Evolutionary conservation across 2,888 invertebrate genomes (phyloP), one percentile per base, ranked within the genome.

Genomic region (Anagyrus pseudococci): DNA sequence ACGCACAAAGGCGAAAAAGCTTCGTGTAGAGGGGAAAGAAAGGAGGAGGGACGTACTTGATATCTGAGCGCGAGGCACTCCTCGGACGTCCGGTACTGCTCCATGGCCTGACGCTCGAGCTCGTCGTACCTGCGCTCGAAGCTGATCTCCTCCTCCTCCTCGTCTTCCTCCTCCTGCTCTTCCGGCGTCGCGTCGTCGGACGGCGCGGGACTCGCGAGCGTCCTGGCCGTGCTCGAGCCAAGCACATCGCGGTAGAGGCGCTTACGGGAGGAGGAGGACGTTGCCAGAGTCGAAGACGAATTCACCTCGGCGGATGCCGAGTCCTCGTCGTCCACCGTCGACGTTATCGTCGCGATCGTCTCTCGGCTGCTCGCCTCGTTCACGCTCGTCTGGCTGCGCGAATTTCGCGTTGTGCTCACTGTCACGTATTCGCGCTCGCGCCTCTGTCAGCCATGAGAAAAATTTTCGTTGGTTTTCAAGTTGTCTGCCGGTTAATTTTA

Each of bases 71-170:
- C 77, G 19, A 79, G 64, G 46, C 76, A 77, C 56, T 79, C 79
- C 41, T 79, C 79, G 7, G 79, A 79, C 0, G 71, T 73, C 58
- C 84, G 85, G 75, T 89, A 89, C 73, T 89, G 88, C 71, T 89
- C 89, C 53, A 86, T 85, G 0, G 89, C 89, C 71, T 88, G 86
- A 62, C 86, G 83, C 72, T 89, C 89, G 61, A 89, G 77, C 67
- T 89, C 88, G 57, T 85, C 78, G 70, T 75, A 79, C 15, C 70
- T 70, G 43, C 69, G 69, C 54, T 79, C 79, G 15, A 75, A 71
- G 2, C 70, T 61, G 33, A 70, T 71, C 6, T 75, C 76, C 15
- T 64, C 64, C 15, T 25, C 22, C n/a, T n/a, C n/a, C n/a, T n/a
- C n/a, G n/a, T n/a, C 68, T 83, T 83, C n/a, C 43, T 43, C 43